Evolutionary conservation across 2,888 invertebrate species (phyloP), one percentile per base, ranked within the genome.

Genomic region (Tachina fera): DNA sequence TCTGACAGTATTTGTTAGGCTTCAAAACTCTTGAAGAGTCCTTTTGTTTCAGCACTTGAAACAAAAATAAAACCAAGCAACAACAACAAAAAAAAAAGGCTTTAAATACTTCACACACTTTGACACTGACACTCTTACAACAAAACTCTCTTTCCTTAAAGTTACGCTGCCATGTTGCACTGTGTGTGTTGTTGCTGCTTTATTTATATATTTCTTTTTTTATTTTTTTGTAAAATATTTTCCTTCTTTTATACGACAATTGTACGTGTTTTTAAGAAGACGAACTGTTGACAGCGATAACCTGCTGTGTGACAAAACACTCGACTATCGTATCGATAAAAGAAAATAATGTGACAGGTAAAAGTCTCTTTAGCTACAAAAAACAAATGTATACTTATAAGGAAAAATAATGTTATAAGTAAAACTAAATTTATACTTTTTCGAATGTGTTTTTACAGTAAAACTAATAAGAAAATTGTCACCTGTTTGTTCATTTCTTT

Each of bases 71-170:
- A 58, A 31, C 31, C 31, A 31, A 31, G 31, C 31, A 31, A n/a
- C n/a, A n/a, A n/a, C n/a, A n/a, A n/a, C n/a, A n/a, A 31, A 45
- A 10, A n/a, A 47, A 67, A 81, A 80, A 86, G 90, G 90, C 89
- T 88, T 90, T 90, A 91, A 91, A 90, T 91, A 91, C 89, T 90
- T 90, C 89, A 91, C 90, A 91, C 91, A 90, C 81, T 89, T 65
- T 72, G 63, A 65, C 71, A 71, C 47, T 39, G 71, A 56, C 90
- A 72, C 72, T 67, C 41, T 61, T 39, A 22, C 56, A 74, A 51
- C 22, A 60, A 47, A 61, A 68, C 63, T 60, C 13, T 61, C 39
- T 78, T 53, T 68, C 41, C 56, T 47, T 13, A 58, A 70, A 78
- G 43, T 61, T 70, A 43, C 60, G 31, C 49, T 6, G 68, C 14